phyloP scores from a whole-genome alignment of 2,113 vertebrate species.

The Pterocles orientalis region DNA sequence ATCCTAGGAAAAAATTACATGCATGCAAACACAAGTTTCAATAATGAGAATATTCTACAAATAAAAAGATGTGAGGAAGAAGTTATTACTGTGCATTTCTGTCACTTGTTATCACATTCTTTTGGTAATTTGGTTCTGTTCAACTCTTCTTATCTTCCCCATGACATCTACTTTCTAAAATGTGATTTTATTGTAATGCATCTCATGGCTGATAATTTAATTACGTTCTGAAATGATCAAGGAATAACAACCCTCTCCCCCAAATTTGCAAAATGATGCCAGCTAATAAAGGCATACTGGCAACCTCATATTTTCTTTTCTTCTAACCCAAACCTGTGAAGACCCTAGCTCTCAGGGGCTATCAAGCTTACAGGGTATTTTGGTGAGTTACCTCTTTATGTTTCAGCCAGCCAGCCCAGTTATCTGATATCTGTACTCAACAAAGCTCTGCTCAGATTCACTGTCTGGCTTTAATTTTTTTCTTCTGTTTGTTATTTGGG shows the following conservation, averaged over 20 bases:
- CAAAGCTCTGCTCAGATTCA: neutral
- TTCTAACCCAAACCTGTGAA: neutral
- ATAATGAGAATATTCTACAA: neutral
- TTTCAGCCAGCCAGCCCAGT: neutral
- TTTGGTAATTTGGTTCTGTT: neutral
- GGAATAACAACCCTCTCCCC: neutral
- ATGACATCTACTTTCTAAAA: neutral
- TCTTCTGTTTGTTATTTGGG: neutral
- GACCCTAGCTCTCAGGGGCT: accelerated
- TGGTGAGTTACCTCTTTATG: neutral
- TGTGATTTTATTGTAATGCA: neutral
- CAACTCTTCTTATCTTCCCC: neutral
- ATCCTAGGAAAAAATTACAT: neutral
- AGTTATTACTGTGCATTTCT: neutral
- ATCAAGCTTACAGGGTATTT: neutral
- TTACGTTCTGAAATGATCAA: neutral
- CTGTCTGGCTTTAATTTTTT: neutral
- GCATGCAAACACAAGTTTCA: neutral
- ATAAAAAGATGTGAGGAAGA: neutral
- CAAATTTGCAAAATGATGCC: neutral
- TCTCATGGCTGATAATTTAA: neutral
- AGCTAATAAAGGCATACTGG: neutral
- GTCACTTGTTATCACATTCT: neutral
- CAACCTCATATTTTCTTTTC: neutral
- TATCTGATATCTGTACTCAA: neutral